A percentile compares a stretch with the other conserved stretches of the same genome.
Evolutionary conservation across 2,797 vertebrate genomes (phyloP).

Genomic region (Pampus argenteus): DNA sequence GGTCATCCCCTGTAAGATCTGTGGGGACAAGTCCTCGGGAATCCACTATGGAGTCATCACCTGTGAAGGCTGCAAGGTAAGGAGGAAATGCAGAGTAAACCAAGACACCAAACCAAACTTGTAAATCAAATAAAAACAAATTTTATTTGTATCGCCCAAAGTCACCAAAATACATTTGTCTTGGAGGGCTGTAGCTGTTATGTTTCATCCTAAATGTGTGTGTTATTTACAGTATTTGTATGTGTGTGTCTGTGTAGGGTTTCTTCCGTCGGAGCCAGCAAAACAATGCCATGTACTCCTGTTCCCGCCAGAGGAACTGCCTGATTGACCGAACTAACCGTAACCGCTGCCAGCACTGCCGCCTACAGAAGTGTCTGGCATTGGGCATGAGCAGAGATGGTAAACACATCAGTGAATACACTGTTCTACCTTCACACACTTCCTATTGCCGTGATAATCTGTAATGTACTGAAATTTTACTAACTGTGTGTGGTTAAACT

Average conservation of each 20-base stretch:
- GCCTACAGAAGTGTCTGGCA: slow-evolving; percentile 93
- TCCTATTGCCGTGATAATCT: neutral
- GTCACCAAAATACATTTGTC: no score
- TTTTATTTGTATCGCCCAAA: no score
- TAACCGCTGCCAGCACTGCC: slow-evolving; percentile 95
- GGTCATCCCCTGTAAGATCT: slow-evolving; percentile 96
- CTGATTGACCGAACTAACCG: slow-evolving; percentile 94
- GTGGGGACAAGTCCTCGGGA: slow-evolving; percentile 95
- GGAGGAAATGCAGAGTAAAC: slow-evolving; percentile 26
- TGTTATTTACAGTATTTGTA: slow-evolving; percentile 16
- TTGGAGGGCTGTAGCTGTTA: no score
- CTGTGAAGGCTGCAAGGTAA: slow-evolving; percentile 96
- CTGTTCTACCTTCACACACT: neutral
- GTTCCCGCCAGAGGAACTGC: slow-evolving; percentile 93
- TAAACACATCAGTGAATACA: slow-evolving; percentile 71
- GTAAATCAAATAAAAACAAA: no score
- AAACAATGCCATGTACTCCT: slow-evolving; percentile 95
- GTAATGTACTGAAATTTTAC: neutral
- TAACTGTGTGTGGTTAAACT: neutral
- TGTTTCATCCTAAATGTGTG: neutral
- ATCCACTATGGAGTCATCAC: slow-evolving; percentile 97
- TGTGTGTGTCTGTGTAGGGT: slow-evolving; percentile 79
- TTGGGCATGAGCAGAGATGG: slow-evolving; percentile 95
- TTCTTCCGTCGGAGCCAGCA: slow-evolving; percentile 95
- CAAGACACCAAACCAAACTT: neutral